phyloP scores from a whole-genome alignment of 1,140 invertebrate genomes.

The Drosophila carrolli region DNA sequence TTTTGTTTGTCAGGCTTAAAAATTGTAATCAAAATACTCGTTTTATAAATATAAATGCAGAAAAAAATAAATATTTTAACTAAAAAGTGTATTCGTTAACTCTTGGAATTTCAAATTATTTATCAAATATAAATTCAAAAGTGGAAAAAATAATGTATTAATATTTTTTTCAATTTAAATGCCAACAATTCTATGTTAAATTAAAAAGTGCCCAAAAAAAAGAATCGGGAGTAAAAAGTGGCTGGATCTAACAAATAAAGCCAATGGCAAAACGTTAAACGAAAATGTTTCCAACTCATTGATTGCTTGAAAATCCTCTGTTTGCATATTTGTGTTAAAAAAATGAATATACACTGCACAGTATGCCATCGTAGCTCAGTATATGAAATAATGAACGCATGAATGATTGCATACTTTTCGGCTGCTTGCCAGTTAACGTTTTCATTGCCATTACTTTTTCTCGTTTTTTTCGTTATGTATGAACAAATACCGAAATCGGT shows the following conservation, averaged over 20 bases:
- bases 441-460: conserved; percentile 42
- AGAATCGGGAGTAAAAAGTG: neutral
- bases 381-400: conserved; percentile 83
- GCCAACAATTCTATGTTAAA: neutral
- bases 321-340: conserved; percentile 66
- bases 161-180: neutral
- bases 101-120: too few relatives aligned
- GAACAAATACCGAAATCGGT: conserved; percentile 84
- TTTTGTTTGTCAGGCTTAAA: too few relatives aligned
- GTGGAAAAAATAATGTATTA: neutral
- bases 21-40: too few relatives aligned
- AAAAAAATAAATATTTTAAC: too few relatives aligned
- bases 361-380: conserved; percentile 58
- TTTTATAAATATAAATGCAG: too few relatives aligned
- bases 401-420: conserved; percentile 74
- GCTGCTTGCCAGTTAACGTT: conserved; percentile 35
- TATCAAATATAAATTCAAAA: too few relatives aligned
- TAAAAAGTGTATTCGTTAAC: too few relatives aligned
- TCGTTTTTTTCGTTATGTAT: conserved; percentile 51
- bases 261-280: conserved; percentile 64
- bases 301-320: conserved; percentile 59
- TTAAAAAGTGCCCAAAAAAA: neutral
- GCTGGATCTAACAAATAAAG: conserved; percentile 30
- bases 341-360: conserved; percentile 40
- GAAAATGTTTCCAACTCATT: conserved; percentile 82